Evolutionary conservation across 1,140 invertebrate species (phyloP), one percentile per base, ranked within the genome.

Genomic region (Theocolax elegans): DNA sequence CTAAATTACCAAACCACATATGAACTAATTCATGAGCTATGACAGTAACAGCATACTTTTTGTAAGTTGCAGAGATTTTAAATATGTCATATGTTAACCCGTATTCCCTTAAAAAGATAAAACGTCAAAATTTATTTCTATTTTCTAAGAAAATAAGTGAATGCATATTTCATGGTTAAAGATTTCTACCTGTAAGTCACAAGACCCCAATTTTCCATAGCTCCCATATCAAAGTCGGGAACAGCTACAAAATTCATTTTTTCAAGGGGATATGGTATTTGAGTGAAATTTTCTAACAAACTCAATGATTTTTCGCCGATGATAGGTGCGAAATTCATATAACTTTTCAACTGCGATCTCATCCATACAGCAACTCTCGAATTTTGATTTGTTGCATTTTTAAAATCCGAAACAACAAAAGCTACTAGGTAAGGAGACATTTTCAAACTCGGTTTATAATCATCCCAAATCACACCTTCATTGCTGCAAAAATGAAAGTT

Each of bases 371-470:
- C 15, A 12, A 44, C 0, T 51, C 15, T 8, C 46, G 12, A 2
- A 25, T 6, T 0, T 74, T 17, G 15, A 19, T 40, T 0, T 0
- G 21, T n/a, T 23, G 8, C 25, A 6, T 54, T 15, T 4, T 51
- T 17, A 35, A 80, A 74, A 77, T 88, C 60, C 35, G 62, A 75
- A 35, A 83, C 46, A 66, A 94, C 89, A 73, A 96, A 91, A 1
- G 95, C 95, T 3, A 97, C 83, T 2, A 96, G 80, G 76, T 97
- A 97, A 0, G 95, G 94, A 0, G 94, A 94, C 94, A 97, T 97
- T 10, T 82, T 80, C 0, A 92, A 89, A 1, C 91, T 92, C 59
- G 82, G 87, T 7, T 87, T 64, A 77, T 91, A 97, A 1, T 85
- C 74, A 75, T 92, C 90, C 76, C 86, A 83, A 1, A 84, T 75